Evolutionary conservation across 2,113 vertebrate species (phyloP).

Genomic region (Piaya cayana): DNA sequence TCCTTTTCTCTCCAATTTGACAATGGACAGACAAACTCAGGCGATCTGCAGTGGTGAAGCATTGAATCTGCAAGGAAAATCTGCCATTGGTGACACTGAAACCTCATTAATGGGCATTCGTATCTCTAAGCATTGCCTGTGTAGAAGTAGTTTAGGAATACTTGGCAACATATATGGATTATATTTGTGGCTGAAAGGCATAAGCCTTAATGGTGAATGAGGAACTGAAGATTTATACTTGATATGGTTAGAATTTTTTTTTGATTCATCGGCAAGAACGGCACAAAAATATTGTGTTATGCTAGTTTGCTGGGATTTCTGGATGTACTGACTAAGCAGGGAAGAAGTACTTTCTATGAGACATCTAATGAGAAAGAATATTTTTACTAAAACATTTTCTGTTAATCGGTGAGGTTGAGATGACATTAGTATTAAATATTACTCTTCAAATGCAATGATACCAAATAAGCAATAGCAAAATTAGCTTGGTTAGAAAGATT

Average conservation of each 20-base stretch:
- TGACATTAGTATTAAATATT: not conserved
- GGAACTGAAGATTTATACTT: not conserved
- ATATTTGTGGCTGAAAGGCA: not conserved
- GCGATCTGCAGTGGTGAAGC: not conserved
- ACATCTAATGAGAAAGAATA: not conserved
- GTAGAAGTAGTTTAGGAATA: not conserved
- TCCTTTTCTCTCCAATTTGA: not conserved
- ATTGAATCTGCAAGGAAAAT: conserved; percentile 32
- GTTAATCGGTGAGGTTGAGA: not conserved
- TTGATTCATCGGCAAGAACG: not conserved
- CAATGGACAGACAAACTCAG: conserved; percentile 50
- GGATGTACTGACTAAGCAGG: not conserved
- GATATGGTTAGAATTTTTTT: not conserved
- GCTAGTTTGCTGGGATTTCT: not conserved
- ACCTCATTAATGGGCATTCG: not conserved
- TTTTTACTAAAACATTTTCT: not conserved
- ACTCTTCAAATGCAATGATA: not conserved
- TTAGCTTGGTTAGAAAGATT: not conserved
- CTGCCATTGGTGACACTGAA: not conserved
- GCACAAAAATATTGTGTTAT: not conserved
- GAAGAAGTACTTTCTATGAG: not conserved
- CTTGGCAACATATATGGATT: not conserved
- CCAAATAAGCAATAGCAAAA: not conserved
- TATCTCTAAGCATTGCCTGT: not conserved
- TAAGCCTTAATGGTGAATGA: not conserved